Evolutionary conservation across 2,888 invertebrate genomes (phyloP).

Genomic region (Hydriomena furcata): DNA sequence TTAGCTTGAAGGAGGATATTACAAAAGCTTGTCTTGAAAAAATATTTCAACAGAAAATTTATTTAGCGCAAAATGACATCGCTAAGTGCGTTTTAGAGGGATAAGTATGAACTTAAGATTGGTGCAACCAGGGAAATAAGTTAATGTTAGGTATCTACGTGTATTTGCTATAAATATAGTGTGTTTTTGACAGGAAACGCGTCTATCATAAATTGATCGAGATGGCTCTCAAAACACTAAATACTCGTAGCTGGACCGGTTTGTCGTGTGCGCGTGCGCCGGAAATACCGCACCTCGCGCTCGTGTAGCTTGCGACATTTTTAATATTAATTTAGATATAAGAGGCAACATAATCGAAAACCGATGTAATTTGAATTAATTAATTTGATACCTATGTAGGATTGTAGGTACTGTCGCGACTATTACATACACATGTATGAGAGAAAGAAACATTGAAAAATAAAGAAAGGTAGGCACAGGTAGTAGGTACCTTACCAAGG

Average conservation of each 20-base stretch:
- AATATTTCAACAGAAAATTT: too few relatives aligned
- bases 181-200: slow-evolving; percentile 68
- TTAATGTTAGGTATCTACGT: too few relatives aligned
- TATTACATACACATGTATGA: too few relatives aligned
- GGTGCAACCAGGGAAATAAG: too few relatives aligned
- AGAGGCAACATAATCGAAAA: slow-evolving; percentile 17
- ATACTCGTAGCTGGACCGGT: slow-evolving; percentile 69
- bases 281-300: slow-evolving; percentile 54
- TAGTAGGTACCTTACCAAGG: too few relatives aligned
- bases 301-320: slow-evolving; percentile 49
- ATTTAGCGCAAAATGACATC: too few relatives aligned
- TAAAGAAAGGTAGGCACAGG: too few relatives aligned
- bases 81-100: too few relatives aligned
- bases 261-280: slow-evolving; percentile 68
- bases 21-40: too few relatives aligned
- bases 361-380: slow-evolving; percentile 10
- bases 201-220: slow-evolving; percentile 70
- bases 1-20: too few relatives aligned
- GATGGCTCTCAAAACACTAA: slow-evolving; percentile 61
- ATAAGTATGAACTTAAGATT: too few relatives aligned
- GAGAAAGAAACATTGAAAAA: too few relatives aligned
- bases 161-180: slow-evolving; percentile 25
- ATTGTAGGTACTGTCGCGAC: slow-evolving; percentile 1
- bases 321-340: slow-evolving; percentile 46
- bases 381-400: slow-evolving; percentile 10